Evolutionary conservation across 2,113 vertebrate genomes (phyloP).

Genomic region (Hemiprocne comata): DNA sequence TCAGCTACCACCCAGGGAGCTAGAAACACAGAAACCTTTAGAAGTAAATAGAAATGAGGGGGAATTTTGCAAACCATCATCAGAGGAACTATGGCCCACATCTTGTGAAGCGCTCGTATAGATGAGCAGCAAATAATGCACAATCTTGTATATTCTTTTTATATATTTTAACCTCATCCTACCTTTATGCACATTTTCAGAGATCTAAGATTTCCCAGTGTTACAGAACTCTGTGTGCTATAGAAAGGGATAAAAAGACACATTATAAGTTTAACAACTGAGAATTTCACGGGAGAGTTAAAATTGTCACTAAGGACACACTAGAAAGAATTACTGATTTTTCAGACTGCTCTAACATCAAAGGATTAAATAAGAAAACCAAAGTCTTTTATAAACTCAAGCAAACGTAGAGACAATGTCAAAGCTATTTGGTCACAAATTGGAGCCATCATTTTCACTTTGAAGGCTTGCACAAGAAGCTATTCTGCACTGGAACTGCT

Average conservation of each 20-base stretch:
- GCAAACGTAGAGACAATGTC: constrained; percentile 47
- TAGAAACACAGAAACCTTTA: background rate
- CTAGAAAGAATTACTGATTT: constrained; percentile 58
- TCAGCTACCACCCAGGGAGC: background rate
- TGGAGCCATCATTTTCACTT: constrained; percentile 56
- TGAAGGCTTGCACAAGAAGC: constrained; percentile 40
- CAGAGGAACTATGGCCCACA: background rate
- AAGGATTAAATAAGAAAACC: constrained; percentile 62
- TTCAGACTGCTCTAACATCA: constrained; percentile 40
- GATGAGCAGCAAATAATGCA: background rate
- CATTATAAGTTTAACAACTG: constrained; percentile 29
- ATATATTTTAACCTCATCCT: constrained; percentile 9
- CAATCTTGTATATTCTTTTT: background rate
- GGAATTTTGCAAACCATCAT: background rate
- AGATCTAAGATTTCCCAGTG: background rate
- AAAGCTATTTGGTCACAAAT: constrained; percentile 63
- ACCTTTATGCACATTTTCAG: background rate
- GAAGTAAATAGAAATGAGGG: background rate
- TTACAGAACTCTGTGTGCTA: constrained; percentile 5
- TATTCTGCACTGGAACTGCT: constrained; percentile 43
- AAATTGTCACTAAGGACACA: constrained; percentile 44
- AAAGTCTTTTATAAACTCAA: constrained; percentile 59
- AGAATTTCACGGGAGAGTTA: constrained; percentile 47
- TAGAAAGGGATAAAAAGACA: constrained; percentile 22
- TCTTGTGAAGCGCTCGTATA: background rate